Evolutionary conservation across 2,113 vertebrate genomes (phyloP).

Genomic region (Spilogale gracilis): DNA sequence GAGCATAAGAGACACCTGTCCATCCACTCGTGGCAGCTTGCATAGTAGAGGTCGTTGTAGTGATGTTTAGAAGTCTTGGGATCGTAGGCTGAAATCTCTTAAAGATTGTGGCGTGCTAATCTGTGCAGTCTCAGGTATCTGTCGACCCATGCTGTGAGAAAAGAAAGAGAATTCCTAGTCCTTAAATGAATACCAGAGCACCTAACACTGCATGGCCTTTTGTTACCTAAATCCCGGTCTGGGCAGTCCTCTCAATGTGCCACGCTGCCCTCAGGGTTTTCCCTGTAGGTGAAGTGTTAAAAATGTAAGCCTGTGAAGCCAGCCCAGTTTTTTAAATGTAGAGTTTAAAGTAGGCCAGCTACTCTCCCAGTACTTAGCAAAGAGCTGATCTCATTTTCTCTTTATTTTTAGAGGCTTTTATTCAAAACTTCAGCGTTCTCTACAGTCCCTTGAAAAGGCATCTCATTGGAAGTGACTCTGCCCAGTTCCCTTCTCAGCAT

Average conservation of each 20-base stretch:
- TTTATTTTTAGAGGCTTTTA: conserved; percentile 93
- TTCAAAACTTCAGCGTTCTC: conserved; percentile 95
- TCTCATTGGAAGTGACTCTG: conserved; percentile 89
- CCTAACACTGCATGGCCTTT: accelerated
- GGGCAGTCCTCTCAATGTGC: background rate
- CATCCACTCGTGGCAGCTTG: background rate
- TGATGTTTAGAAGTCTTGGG: background rate
- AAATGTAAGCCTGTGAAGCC: conserved; percentile 20
- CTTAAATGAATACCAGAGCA: background rate
- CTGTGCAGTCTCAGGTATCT: background rate
- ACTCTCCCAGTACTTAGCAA: background rate
- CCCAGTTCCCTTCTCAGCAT: conserved; percentile 69
- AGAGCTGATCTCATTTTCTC: conserved; percentile 70
- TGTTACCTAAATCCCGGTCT: background rate
- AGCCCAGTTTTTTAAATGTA: background rate
- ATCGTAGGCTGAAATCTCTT: background rate
- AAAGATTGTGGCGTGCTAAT: background rate
- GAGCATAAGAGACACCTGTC: too few species aligned
- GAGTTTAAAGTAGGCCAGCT: conserved; percentile 66
- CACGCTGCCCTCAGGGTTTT: background rate
- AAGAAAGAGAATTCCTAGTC: background rate
- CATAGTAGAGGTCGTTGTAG: background rate
- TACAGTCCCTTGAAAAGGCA: conserved; percentile 95
- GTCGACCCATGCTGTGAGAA: background rate
- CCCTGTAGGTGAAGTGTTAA: conserved; percentile 10